Conservation (phyloP, 2,888 invertebrate species). For the Euphydryas editha region DNA sequence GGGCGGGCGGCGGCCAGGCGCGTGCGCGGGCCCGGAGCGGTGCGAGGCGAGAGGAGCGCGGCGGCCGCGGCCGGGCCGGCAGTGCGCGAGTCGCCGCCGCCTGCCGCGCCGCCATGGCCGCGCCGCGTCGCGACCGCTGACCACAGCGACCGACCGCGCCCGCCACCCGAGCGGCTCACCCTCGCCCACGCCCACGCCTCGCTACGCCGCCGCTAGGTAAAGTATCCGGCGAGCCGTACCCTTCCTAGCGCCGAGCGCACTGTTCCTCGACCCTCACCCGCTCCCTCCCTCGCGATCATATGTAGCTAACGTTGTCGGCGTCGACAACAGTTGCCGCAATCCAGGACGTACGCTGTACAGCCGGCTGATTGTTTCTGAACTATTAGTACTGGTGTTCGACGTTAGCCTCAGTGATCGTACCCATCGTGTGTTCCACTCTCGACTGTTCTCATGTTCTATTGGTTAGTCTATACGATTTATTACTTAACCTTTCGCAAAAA, state of each 20-base stretch:
- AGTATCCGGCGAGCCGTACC: constrained; percentile 51
- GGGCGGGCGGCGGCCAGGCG: constrained; percentile 48
- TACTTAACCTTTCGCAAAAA: constrained; percentile 29
- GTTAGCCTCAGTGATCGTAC: constrained; percentile 43
- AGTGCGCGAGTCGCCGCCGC: constrained; percentile 73
- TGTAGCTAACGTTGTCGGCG: constrained; percentile 67
- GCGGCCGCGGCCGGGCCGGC: constrained; percentile 64
- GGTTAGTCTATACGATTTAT: constrained; percentile 64
- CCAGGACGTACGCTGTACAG: constrained; percentile 47
- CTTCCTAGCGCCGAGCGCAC: constrained; percentile 47
- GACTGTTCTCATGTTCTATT: constrained; percentile 79
- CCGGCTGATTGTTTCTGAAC: constrained; percentile 36
- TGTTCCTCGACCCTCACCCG: constrained; percentile 48
- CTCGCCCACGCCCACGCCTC: constrained; percentile 50
- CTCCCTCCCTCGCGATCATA: constrained; percentile 58
- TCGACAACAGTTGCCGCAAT: constrained; percentile 54
- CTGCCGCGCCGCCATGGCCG: constrained; percentile 75
- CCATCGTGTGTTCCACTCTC: constrained; percentile 73
- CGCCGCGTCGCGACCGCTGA: constrained; percentile 72
- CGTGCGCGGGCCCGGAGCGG: constrained; percentile 47
- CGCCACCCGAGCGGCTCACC: constrained; percentile 44
- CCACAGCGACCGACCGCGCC: constrained; percentile 62
- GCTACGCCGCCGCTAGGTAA: constrained; percentile 60
- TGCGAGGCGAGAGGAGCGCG: constrained; percentile 52
- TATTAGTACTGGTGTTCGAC: constrained; percentile 42